These are phyloP conservation scores for Coilia nasus DNA, from an alignment of 2,797 vertebrate genomes.

Conservation along the genomic window DNA sequence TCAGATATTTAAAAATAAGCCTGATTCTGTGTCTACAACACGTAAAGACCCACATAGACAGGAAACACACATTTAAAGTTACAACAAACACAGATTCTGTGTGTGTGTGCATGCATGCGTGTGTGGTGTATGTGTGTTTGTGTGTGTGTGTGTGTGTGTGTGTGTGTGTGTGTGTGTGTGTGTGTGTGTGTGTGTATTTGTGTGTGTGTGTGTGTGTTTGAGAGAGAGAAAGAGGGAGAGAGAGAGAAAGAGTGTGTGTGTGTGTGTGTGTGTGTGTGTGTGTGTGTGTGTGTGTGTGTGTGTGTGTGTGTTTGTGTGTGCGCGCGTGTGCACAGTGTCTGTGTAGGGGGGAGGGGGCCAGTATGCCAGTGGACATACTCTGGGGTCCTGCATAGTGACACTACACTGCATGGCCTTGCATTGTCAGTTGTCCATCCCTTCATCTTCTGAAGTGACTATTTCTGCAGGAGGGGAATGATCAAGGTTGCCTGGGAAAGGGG, in stretches of 20 bases:
- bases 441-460: conserved; percentile 65
- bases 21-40: background rate
- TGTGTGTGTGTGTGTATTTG: background rate
- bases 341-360: background rate
- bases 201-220: background rate
- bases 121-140: background rate
- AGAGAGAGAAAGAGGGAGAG: no score
- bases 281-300: background rate
- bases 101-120: conserved; percentile 13
- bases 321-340: background rate
- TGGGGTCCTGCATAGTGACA: conserved; percentile 39
- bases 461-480: conserved; percentile 29
- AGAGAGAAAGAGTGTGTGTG: background rate
- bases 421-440: conserved; percentile 69
- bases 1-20: background rate
- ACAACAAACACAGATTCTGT: background rate
- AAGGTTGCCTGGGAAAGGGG: conserved; percentile 44
- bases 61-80: background rate
- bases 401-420: conserved; percentile 56
- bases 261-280: background rate
- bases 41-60: background rate
- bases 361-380: conserved; percentile 18
- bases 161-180: conserved; percentile 16
- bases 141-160: background rate
- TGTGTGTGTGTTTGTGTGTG: background rate